Evolutionary conservation across 2,113 vertebrate genomes (phyloP), one percentile per base, ranked within the genome.

Genomic region (Lophochroa leadbeateri): DNA sequence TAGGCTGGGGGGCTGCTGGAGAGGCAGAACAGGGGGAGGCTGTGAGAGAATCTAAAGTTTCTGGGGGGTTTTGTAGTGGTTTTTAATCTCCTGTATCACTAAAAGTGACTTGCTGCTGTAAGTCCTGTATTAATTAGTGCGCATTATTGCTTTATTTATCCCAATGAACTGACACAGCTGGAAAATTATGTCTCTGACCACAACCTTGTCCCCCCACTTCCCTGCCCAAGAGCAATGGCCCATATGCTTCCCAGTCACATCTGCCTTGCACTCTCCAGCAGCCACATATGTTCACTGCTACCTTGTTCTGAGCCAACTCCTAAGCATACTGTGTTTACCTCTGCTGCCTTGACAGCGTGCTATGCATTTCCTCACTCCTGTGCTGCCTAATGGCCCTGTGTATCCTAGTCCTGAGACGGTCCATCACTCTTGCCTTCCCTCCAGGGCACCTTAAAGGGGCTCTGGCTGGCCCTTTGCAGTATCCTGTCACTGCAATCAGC

Each of bases 261-360:
- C 68, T 65, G 80, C 80, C 33, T 44, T 28, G 58, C 3, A 1
- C 63, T 77, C 47, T 47, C n/a, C 65, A 50, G 81, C 77, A 68
- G 65, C 72, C n/a, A 3, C 60, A 1, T 61, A 0, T 4, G 67
- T 23, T 89, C 49, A 17, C 6, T 2, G 2, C 49, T 25, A 1
- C 44, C 50, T 74, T 17, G 20, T 49, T 91, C 60, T 17, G 20
- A 63, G 68, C 29, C 64, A 47, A 0, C 41, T 76, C 35, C 91
- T 31, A 10, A 67, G 18, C 9, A 0, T 3, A 7, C 35, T 23
- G 11, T 2, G 0, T 52, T 39, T 35, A 29, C 41, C 3, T 1
- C 19, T 0, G 2, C 74, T 87, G 55, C 65, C 78, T 58, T 5
- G 4, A 7, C 65, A 9, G 31, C 25, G 0, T 1, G 19, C 0